These are phyloP conservation scores for Acanthosepion pharaonis DNA, from an alignment of 2,888 invertebrate genomes.

Conservation along the genomic window DNA sequence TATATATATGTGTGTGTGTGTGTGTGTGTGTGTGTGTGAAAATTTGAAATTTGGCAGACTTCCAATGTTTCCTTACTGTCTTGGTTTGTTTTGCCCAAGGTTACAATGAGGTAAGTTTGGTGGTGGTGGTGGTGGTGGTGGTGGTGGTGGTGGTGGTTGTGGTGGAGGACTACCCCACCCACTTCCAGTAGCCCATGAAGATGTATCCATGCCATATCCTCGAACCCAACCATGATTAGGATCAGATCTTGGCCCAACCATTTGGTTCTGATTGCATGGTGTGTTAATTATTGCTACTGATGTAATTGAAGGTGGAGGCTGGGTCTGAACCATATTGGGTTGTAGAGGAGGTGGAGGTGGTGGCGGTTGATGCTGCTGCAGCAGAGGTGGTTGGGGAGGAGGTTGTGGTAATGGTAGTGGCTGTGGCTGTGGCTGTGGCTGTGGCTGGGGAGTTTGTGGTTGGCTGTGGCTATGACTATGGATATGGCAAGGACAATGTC, in stretches of 20 bases:
- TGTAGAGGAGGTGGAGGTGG: not conserved
- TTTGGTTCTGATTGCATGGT: slow-evolving; percentile 13
- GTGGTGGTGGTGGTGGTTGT: not conserved
- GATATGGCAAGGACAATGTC: not conserved
- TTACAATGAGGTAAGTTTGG: not conserved
- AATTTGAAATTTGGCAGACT: not conserved
- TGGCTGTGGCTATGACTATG: not conserved
- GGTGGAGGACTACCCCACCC: slow-evolving; percentile 1
- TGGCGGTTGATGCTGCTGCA: not conserved
- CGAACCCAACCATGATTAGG: slow-evolving; percentile 36
- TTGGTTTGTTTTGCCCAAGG: not conserved
- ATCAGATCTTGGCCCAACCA: slow-evolving; percentile 39
- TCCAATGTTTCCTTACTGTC: not conserved
- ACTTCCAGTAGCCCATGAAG: not conserved
- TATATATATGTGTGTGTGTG: too few species aligned
- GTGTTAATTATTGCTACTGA: not conserved
- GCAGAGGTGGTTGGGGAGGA: not conserved
- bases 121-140: not conserved
- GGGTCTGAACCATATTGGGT: not conserved
- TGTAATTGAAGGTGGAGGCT: not conserved
- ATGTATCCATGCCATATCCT: not conserved
- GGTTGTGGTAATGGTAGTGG: not conserved
- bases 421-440: not conserved
- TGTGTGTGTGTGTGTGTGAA: not conserved
- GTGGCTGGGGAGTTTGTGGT: not conserved